These are phyloP conservation scores for Oriolus oriolus DNA, from an alignment of 2,113 vertebrate species.

Conservation along the genomic window DNA sequence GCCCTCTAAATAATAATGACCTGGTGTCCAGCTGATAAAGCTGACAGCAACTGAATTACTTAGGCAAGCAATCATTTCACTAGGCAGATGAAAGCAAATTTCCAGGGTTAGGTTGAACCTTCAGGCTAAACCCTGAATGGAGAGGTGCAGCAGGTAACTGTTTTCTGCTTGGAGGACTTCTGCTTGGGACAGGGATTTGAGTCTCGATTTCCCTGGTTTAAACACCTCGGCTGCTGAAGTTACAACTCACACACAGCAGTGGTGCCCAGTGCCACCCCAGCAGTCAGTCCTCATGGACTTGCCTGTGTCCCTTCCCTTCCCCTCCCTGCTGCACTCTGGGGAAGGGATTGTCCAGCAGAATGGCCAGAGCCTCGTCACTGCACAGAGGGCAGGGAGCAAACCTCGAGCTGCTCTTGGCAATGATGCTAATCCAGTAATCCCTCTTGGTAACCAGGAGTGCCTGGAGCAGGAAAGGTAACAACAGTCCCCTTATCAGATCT, in stretches of 20 bases:
- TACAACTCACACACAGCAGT: background rate
- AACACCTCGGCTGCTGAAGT: background rate
- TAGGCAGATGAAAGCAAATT: background rate
- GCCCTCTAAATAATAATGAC: background rate
- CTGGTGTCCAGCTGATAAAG: slow-evolving; percentile 15
- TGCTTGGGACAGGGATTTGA: background rate
- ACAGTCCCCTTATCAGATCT: background rate
- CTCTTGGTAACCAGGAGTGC: background rate
- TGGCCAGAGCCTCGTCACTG: accelerated
- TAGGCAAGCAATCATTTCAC: slow-evolving; percentile 10
- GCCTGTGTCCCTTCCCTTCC: accelerated
- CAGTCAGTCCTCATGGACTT: background rate
- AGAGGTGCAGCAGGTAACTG: background rate
- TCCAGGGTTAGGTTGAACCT: background rate
- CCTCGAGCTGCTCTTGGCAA: background rate
- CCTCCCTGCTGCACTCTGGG: background rate
- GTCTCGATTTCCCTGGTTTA: background rate
- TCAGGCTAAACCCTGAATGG: background rate
- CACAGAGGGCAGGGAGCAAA: background rate
- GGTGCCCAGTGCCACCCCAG: background rate
- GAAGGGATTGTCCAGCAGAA: background rate
- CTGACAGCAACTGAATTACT: slow-evolving; percentile 9
- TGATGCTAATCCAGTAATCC: background rate
- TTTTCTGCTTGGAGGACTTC: accelerated
- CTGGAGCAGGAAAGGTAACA: background rate